Conservation (phyloP, 2,113 vertebrate species). For the Cochlearius cochlearius region DNA sequence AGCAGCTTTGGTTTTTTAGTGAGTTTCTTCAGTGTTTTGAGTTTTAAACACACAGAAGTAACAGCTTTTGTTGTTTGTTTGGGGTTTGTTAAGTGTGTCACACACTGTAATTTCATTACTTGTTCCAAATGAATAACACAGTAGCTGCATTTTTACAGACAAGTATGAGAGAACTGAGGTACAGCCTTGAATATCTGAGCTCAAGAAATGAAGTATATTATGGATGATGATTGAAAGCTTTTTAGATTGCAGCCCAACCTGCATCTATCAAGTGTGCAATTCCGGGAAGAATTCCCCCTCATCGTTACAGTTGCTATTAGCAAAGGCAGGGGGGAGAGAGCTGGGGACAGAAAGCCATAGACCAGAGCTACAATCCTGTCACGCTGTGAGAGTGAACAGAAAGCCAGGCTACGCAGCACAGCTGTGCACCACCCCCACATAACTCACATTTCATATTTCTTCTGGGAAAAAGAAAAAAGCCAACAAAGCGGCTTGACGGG, state of each 20-base stretch:
- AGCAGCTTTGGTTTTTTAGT: background rate
- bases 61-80: background rate
- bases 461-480: too few species aligned
- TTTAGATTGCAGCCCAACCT: background rate
- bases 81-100: background rate
- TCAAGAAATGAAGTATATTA: background rate
- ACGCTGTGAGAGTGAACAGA: accelerated
- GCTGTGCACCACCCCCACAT: background rate
- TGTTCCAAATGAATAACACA: background rate
- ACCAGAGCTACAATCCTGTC: background rate
- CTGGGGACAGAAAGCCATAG: background rate
- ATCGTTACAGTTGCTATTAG: accelerated
- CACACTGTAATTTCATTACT: background rate
- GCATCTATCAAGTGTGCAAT: background rate
- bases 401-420: background rate
- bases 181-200: background rate
- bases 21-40: background rate
- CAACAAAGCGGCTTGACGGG: background rate
- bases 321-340: background rate
- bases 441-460: background rate
- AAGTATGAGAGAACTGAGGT: background rate
- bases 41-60: background rate
- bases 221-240: background rate
- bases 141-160: background rate
- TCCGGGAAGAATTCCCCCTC: background rate